Evolutionary conservation across 1,140 invertebrate species (phyloP), one percentile per base, ranked within the genome.

Genomic region (Bombus breviceps): DNA sequence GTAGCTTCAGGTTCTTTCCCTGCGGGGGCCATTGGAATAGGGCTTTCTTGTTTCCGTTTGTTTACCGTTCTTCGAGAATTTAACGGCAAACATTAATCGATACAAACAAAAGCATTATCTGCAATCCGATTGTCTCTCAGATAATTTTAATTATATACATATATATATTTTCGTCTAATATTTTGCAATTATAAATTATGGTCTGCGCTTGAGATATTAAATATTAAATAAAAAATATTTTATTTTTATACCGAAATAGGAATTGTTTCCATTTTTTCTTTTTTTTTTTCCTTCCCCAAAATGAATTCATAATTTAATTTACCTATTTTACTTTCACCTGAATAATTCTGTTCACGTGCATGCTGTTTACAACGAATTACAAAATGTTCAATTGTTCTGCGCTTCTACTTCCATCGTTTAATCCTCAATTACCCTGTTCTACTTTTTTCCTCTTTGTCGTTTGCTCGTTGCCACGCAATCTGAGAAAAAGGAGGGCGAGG

Each of bases 381-480:
- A 25, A 53, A 34, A 75, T 75, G 39, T 72, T n/a, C 28, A 72
- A 72, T 41, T 72, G 25, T 72, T 39, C 69, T 13, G 3, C 69
- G 13, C 37, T 47, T 47, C 18, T 47, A 32, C 6, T 12, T 53
- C 9, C 43, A 9, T 34, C 73, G 15, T 75, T 75, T 75, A 75
- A 43, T 75, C n/a, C 18, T 53, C 73, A 34, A 53, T 62, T 72
- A 34, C 25, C 22, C 22, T 41, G 43, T 81, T 72, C 78, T 22
- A 32, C 22, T 81, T 83, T 43, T 25, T 25, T 37, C 3, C 32
- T 22, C 37, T 34, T 41, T 8, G 39, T 28, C 18, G 37, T 47
- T 73, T 62, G 22, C 53, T 32, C 37, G 57, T 34, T 76, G 73
- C 57, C 59, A 47, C 43, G 47, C 74, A 83, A 77, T 83, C 81